Conservation (phyloP, 30 jellyfish, hydroid and myxozoan genomes). For the Cassiopea andromeda region DNA sequence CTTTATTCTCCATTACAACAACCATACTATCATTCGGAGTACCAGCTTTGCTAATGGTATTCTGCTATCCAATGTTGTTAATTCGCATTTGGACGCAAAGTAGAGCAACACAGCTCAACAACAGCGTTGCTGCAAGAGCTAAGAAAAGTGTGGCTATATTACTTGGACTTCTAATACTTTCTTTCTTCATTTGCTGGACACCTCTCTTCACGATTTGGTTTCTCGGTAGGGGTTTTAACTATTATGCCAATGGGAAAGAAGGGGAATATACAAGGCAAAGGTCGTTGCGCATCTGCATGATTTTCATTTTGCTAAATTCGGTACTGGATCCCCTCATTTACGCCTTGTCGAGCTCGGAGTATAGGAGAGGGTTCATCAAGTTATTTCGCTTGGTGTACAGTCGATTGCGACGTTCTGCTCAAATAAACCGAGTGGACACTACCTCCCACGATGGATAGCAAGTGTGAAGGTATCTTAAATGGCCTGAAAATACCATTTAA, state of each 20-base stretch:
- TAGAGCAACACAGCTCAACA: background rate
- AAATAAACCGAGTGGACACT: background rate
- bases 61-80: background rate
- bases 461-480: background rate
- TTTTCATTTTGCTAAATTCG: background rate
- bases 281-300: conserved; percentile 4
- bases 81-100: conserved; percentile 21
- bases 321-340: conserved; percentile 25
- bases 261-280: conserved; percentile 6
- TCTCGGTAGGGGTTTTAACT: background rate
- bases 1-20: background rate
- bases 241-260: background rate
- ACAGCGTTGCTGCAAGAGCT: conserved; percentile 15
- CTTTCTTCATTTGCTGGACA: conserved; percentile 7
- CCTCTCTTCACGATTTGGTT: conserved; percentile 14
- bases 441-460: background rate
- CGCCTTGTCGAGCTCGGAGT: conserved; percentile 17
- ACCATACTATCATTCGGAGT: background rate
- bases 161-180: conserved; percentile 12
- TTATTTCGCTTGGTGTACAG: background rate
- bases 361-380: background rate
- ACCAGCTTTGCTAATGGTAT: background rate
- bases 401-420: background rate
- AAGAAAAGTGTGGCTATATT: conserved; percentile 6
- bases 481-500: background rate